phyloP scores from a whole-genome alignment of 2,797 vertebrate genomes.

The Coccyzus lansbergi region DNA sequence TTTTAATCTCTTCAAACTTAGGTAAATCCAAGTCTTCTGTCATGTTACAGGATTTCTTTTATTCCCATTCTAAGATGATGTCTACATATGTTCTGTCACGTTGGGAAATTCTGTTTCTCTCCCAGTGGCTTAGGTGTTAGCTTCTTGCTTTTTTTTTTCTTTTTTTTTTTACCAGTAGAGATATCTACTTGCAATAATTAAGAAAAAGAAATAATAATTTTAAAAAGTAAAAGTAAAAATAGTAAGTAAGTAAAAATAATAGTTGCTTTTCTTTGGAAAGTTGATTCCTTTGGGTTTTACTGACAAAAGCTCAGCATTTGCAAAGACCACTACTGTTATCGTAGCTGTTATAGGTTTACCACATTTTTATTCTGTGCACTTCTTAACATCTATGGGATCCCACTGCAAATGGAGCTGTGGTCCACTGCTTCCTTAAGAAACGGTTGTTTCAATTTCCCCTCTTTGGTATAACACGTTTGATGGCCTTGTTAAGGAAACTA shows the following conservation, averaged over 20 bases:
- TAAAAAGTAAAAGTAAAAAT: too few species aligned
- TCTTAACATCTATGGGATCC: not conserved
- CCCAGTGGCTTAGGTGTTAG: not conserved
- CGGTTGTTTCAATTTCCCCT: not conserved
- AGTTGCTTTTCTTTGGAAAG: not conserved
- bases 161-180: not conserved
- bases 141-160: too few species aligned
- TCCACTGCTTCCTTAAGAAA: not conserved
- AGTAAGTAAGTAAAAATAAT: too few species aligned
- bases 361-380: not conserved
- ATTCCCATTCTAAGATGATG: not conserved
- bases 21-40: not conserved
- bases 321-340: not conserved
- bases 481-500: not conserved
- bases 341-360: not conserved
- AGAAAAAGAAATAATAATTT: not conserved
- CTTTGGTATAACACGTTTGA: fast-evolving
- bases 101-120: not conserved
- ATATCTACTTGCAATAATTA: not conserved
- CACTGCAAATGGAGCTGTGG: not conserved
- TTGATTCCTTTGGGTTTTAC: not conserved
- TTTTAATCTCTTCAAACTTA: not conserved
- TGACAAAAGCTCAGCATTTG: not conserved
- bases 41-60: not conserved
- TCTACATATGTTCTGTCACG: not conserved